A percentile compares a stretch with the other conserved stretches of the same genome.
Evolutionary conservation across 2,113 vertebrate species (phyloP).

Genomic region (Glaucomys volans): DNA sequence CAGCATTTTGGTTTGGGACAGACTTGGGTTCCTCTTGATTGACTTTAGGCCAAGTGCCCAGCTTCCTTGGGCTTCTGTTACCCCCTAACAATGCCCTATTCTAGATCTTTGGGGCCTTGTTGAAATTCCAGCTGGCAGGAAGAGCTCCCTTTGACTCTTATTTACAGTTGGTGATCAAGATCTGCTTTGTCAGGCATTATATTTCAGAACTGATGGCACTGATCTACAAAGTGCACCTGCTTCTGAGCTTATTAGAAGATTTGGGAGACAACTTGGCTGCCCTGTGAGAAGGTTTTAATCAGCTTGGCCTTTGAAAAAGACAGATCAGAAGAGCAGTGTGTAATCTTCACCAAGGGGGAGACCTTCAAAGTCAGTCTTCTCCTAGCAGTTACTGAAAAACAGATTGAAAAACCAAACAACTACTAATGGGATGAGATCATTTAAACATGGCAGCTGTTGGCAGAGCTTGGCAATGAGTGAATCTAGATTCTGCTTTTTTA

Average conservation of each 20-base stretch:
- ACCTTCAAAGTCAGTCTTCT: constrained; percentile 39
- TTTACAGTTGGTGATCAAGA: neutral
- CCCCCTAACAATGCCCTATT: neutral
- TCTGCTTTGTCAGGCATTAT: neutral
- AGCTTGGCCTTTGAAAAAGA: constrained; percentile 44
- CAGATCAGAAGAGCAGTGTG: neutral
- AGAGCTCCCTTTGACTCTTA: neutral
- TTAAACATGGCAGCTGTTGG: neutral
- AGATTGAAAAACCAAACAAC: constrained; percentile 36
- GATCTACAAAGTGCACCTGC: neutral
- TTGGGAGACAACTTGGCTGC: neutral
- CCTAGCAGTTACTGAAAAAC: neutral
- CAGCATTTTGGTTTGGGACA: neutral
- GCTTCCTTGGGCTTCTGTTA: neutral
- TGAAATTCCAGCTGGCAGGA: neutral
- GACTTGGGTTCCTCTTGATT: neutral
- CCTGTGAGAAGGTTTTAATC: constrained; percentile 46
- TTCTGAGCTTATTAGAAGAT: neutral
- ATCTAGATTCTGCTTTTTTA: neutral
- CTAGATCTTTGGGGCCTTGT: neutral
- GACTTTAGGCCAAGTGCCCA: neutral
- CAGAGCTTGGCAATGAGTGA: constrained; percentile 26
- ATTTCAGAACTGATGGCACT: neutral
- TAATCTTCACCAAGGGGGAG: neutral
- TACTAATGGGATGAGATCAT: neutral